phyloP scores from a whole-genome alignment of 1,140 invertebrate genomes.

The Drosophila bocqueti region DNA sequence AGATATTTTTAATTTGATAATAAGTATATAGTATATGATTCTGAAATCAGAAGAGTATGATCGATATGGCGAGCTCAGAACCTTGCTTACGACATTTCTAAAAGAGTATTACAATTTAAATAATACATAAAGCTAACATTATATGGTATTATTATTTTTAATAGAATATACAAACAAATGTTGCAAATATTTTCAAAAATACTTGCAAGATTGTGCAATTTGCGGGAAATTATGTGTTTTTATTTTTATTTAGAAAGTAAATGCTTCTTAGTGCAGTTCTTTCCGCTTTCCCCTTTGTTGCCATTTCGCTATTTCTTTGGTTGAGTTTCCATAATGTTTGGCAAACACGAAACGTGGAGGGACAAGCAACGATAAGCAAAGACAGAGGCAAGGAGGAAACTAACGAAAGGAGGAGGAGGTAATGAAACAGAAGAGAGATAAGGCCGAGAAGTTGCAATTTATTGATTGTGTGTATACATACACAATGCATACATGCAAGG shows the following conservation, averaged over 20 bases:
- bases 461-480: slow-evolving; percentile 58
- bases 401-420: background rate
- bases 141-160: background rate
- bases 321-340: slow-evolving; percentile 38
- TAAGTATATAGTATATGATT: background rate
- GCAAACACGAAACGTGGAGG: slow-evolving; percentile 26
- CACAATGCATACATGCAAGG: slow-evolving; percentile 6
- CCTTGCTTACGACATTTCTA: too few species aligned
- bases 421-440: slow-evolving; percentile 26
- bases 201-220: slow-evolving; percentile 1
- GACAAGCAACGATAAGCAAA: slow-evolving; percentile 12
- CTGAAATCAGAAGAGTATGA: too few species aligned
- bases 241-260: background rate
- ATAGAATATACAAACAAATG: background rate
- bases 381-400: background rate
- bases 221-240: slow-evolving; percentile 1
- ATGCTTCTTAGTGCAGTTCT: background rate
- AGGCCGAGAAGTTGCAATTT: slow-evolving; percentile 55
- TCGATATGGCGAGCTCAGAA: background rate
- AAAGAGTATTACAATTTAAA: background rate
- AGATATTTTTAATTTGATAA: too few species aligned
- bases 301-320: background rate
- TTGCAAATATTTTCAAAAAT: background rate
- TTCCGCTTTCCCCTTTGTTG: background rate
- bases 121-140: background rate